These are phyloP conservation scores for Andinoacara biseriatus DNA, from an alignment of 2,113 vertebrate species.

Conservation along the genomic window DNA sequence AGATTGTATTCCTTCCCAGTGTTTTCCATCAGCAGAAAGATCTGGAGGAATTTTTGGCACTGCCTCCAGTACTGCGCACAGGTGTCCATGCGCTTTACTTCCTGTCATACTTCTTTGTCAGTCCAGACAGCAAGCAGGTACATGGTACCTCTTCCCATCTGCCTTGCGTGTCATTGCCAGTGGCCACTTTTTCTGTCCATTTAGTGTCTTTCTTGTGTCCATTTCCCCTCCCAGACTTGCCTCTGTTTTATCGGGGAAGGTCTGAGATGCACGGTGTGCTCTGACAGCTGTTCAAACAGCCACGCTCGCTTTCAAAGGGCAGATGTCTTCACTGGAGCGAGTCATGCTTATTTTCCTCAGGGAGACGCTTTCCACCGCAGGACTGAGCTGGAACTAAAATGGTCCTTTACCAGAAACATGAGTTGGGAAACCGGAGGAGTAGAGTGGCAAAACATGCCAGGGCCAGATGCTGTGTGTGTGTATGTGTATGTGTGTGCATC, in stretches of 20 bases:
- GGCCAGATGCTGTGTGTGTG: conserved; percentile 36
- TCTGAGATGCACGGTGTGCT: conserved; percentile 67
- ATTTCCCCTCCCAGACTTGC: conserved; percentile 55
- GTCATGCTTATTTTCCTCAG: conserved; percentile 82
- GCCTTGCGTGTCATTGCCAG: neutral
- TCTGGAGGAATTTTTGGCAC: neutral
- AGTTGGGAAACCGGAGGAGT: conserved; percentile 58
- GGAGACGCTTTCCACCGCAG: conserved; percentile 75
- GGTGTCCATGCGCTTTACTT: neutral
- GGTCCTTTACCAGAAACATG: conserved; percentile 66
- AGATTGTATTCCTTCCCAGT: neutral
- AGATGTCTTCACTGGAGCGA: conserved; percentile 82
- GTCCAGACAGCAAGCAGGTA: conserved; percentile 2
- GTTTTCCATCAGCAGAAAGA: neutral
- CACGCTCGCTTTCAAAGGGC: conserved; percentile 77
- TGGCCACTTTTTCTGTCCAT: conserved; percentile 38
- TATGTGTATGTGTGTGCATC: conserved; percentile 12
- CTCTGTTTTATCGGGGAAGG: conserved; percentile 76
- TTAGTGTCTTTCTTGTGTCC: conserved; percentile 49
- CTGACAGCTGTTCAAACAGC: conserved; percentile 85
- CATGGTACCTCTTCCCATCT: neutral
- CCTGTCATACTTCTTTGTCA: conserved; percentile 10
- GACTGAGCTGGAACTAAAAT: conserved; percentile 60
- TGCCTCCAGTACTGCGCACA: neutral
- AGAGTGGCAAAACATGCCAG: conserved; percentile 54